These are phyloP conservation scores for Passer montanus DNA, from an alignment of 2,113 vertebrate genomes.

Conservation along the genomic window DNA sequence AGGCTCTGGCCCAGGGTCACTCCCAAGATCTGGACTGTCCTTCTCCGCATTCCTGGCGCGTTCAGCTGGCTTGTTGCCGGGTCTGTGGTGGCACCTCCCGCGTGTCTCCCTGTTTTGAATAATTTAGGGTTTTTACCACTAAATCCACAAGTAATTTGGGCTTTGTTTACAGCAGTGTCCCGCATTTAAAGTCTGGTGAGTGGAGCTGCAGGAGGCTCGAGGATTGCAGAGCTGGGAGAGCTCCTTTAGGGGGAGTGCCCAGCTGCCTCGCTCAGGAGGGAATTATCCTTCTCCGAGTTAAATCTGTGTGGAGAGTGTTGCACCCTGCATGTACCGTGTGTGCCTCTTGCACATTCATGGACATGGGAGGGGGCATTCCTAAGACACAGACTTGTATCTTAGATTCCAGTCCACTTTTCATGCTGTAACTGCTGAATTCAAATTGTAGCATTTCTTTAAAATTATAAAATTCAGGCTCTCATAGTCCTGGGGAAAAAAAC, in stretches of 20 bases:
- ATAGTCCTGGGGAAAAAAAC: not conserved
- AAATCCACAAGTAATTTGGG: not conserved
- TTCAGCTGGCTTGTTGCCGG: not conserved
- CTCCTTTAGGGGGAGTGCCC: not conserved
- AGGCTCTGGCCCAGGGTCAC: not conserved
- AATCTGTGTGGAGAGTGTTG: accelerated
- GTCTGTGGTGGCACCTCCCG: not conserved
- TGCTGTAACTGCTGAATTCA: not conserved
- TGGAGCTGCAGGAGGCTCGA: not conserved
- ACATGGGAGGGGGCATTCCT: accelerated
- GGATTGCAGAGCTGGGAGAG: not conserved
- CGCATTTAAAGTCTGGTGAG: accelerated
- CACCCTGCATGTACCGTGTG: accelerated
- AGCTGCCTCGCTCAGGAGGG: not conserved
- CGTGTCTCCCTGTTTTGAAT: not conserved
- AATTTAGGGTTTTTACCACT: accelerated
- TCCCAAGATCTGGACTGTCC: not conserved
- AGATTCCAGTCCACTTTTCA: not conserved
- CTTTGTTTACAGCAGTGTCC: not conserved
- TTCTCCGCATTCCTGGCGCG: not conserved
- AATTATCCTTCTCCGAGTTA: not conserved
- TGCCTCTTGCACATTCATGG: not conserved
- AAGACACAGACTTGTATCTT: not conserved
- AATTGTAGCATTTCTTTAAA: not conserved
- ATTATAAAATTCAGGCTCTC: not conserved